Conservation (phyloP, 1,140 invertebrate species). For the Zaprionus ornatus region DNA sequence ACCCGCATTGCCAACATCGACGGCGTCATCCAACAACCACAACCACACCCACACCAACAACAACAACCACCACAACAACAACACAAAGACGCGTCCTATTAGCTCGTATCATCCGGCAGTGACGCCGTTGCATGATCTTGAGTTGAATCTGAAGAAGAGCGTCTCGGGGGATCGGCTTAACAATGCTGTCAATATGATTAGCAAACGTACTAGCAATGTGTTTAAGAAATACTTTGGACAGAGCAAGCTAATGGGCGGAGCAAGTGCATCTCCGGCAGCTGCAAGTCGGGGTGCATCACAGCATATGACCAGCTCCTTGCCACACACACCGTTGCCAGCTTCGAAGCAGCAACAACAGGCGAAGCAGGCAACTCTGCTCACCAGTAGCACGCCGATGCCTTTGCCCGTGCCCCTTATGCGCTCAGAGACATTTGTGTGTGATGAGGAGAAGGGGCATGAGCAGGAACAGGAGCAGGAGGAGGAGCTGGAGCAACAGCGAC, state of each 20-base stretch:
- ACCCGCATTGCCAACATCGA: constrained; percentile 35
- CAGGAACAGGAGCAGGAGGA: not conserved
- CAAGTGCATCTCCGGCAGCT: not conserved
- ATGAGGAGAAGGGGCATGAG: constrained; percentile 42
- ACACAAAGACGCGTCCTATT: constrained; percentile 40
- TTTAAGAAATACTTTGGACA: constrained; percentile 61
- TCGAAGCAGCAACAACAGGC: constrained; percentile 23
- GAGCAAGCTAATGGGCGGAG: constrained; percentile 35
- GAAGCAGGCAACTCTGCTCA: constrained; percentile 23
- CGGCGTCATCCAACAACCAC: not conserved
- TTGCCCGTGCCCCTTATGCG: constrained; percentile 42
- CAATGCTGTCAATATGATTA: constrained; percentile 62
- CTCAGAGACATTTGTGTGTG: constrained; percentile 79
- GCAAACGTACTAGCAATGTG: constrained; percentile 61
- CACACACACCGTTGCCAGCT: constrained; percentile 55
- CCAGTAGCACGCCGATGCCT: constrained; percentile 60
- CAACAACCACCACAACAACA: not conserved
- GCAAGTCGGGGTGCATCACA: not conserved
- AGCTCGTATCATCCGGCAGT: constrained; percentile 55
- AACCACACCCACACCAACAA: too few relatives aligned
- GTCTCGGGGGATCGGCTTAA: constrained; percentile 69
- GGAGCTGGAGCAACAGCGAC: not conserved
- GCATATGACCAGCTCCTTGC: constrained; percentile 57
- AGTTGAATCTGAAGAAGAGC: constrained; percentile 67
- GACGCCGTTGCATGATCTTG: constrained; percentile 49